Evolutionary conservation across 1,140 invertebrate genomes (phyloP).

Genomic region (Drosophila pallidifrons): DNA sequence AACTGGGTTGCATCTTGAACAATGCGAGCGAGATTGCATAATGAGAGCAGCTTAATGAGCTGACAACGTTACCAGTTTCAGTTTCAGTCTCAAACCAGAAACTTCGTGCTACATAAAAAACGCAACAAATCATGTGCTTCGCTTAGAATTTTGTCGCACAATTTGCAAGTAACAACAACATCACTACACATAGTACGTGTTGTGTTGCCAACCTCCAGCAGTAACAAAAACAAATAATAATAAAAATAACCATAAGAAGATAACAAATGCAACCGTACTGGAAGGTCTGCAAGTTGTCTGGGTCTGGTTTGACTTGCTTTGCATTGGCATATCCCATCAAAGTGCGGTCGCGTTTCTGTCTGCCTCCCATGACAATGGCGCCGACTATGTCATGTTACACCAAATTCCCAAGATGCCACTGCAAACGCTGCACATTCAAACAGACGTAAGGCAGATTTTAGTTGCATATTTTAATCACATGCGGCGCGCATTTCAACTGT

Average conservation of each 20-base stretch:
- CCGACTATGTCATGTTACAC: neutral
- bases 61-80: conserved; percentile 36
- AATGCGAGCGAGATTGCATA: conserved; percentile 73
- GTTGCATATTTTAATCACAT: conserved; percentile 15
- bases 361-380: conserved; percentile 24
- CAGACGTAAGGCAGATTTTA: conserved; percentile 1
- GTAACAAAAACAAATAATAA: conserved; percentile 7
- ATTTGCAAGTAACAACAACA: conserved; percentile 47
- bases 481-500: conserved; percentile 7
- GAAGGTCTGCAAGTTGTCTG: conserved; percentile 16
- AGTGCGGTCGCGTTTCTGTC: neutral
- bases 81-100: neutral
- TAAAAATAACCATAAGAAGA: conserved; percentile 19
- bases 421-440: neutral
- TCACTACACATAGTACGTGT: neutral
- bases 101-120: conserved; percentile 26
- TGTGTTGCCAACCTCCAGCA: neutral
- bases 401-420: neutral
- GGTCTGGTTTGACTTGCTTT: conserved; percentile 2
- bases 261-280: conserved; percentile 13
- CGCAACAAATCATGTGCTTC: conserved; percentile 67
- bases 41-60: conserved; percentile 67
- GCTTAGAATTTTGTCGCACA: conserved; percentile 77
- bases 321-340: neutral
- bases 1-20: conserved; percentile 40